Conservation (phyloP, 92 coral and sea anemone species). For the Parazoanthus darwini region DNA sequence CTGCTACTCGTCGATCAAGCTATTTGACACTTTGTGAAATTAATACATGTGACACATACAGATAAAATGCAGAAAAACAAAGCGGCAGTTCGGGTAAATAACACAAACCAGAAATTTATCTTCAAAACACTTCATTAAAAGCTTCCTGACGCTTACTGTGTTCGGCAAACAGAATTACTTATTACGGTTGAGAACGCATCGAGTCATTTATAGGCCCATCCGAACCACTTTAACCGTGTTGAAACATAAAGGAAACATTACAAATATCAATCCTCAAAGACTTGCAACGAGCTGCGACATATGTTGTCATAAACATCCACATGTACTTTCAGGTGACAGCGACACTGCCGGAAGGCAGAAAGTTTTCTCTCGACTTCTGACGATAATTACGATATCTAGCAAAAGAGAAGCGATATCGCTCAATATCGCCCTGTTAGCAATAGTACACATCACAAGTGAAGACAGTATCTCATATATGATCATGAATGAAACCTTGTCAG, state of each 20-base stretch:
- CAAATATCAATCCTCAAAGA: not conserved
- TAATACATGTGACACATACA: not conserved
- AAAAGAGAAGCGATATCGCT: conserved; percentile 1
- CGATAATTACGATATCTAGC: not conserved
- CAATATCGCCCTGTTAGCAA: not conserved
- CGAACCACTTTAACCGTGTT: not conserved
- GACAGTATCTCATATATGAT: not conserved
- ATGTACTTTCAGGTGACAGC: not conserved
- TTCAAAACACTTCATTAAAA: conserved; percentile 10
- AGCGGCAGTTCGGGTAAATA: not conserved
- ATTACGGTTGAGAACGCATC: not conserved
- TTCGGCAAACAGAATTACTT: not conserved
- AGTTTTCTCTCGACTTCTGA: conserved; percentile 18
- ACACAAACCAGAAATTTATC: conserved; percentile 26
- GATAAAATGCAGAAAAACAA: conserved; percentile 10
- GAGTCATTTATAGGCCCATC: not conserved
- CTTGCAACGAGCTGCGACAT: conserved; percentile 15
- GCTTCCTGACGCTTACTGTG: not conserved
- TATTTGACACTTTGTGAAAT: conserved; percentile 12
- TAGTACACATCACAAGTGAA: conserved; percentile 10
- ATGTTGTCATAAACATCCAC: not conserved
- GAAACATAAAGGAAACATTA: conserved; percentile 6
- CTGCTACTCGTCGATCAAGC: not conserved
- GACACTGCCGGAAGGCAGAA: conserved; percentile 31
- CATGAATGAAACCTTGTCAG: not conserved